Evolutionary conservation across 2,797 vertebrate species (phyloP), one percentile per base, ranked within the genome.

Genomic region (Threskiornis aethiopicus): DNA sequence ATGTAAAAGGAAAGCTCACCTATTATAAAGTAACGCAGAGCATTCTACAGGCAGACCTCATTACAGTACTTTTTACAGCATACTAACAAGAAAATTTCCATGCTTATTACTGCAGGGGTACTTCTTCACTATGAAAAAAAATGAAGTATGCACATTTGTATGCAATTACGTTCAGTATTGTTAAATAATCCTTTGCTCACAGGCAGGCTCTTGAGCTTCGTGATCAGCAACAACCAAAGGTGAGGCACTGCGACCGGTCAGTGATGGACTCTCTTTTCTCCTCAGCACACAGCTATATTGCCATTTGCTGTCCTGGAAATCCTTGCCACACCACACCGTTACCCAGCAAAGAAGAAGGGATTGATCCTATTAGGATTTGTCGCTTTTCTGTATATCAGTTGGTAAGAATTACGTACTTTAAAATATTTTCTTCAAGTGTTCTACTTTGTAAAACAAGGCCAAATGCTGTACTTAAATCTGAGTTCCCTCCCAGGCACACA

Each of bases 201-300:
- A 2, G 41, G 33, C 33, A 67, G 46, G 29, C 37, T 51, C 22
- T 19, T 44, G 64, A 35, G 66, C 22, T 80, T 70, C 1, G 7
- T 16, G 47, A 21, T 51, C 39, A 72, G 46, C 51, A 46, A 2
- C 5, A 62, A 37, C 29, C 6, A 3, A 35, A 51, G 70, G 31
- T 0, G 1, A 85, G 25, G n/a, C 42, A 18, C 35, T 33, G 22
- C 2, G 16, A 37, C 22, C 0, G 0, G 16, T 69, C 51, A 84
- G 51, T 86, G 54, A 92, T 5, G 5, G 76, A 29, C n/a, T 90
- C 3, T 92, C 24, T 97, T 96, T 77, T 94, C 75, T 94, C 89
- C 62, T 6, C 93, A 99, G 99, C 99, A 99, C 96, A 98, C 99
- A 0, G 57, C 94, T 44, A 98, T 99, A 66, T 76, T 99, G 61